phyloP scores from a whole-genome alignment of 2,113 vertebrate species.

The Oreotrochilus melanogaster region DNA sequence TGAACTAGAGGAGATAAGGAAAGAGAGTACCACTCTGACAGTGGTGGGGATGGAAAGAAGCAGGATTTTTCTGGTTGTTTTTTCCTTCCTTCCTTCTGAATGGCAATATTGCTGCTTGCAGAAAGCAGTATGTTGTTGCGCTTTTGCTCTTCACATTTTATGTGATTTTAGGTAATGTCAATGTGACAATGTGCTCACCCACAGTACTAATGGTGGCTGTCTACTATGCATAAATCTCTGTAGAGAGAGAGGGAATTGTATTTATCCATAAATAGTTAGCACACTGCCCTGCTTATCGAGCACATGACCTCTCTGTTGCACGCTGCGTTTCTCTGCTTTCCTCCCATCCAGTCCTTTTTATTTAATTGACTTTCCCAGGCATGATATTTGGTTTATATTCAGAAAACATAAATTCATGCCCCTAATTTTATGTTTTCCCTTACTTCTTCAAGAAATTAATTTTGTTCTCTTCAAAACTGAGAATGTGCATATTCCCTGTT shows the following conservation, averaged over 20 bases:
- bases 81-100: not conserved
- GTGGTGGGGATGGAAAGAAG: not conserved
- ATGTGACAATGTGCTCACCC: not conserved
- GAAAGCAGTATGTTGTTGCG: not conserved
- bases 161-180: not conserved
- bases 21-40: not conserved
- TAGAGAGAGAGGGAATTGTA: not conserved
- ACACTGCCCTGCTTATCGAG: conserved; percentile 3
- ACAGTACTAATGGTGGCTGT: not conserved
- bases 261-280: not conserved
- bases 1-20: not conserved
- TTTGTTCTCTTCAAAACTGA: not conserved
- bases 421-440: not conserved
- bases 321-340: not conserved
- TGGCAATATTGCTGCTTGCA: not conserved
- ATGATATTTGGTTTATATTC: not conserved
- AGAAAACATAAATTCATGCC: not conserved
- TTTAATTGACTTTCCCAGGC: not conserved
- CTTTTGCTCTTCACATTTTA: not conserved
- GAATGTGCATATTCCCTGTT: not conserved
- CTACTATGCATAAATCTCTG: not conserved
- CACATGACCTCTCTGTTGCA: not conserved
- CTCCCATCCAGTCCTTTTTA: not conserved
- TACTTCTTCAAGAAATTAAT: not conserved
- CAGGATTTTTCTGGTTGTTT: not conserved